Evolutionary conservation across 2,113 vertebrate species (phyloP).

Genomic region (Vidua macroura): DNA sequence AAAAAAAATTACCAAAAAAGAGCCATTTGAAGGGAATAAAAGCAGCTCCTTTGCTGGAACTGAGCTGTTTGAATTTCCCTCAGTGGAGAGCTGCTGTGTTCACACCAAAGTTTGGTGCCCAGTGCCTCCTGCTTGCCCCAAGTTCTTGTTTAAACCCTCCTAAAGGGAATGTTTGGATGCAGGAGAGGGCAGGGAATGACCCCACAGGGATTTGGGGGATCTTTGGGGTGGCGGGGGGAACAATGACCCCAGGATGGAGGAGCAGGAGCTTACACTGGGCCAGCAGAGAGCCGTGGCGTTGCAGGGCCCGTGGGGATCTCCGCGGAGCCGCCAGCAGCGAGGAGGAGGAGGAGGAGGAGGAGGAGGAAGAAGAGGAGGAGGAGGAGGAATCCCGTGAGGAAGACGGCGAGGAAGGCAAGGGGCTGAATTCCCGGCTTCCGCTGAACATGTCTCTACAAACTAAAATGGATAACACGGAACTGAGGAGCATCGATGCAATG

Average conservation of each 20-base stretch:
- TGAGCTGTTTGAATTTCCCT: neutral
- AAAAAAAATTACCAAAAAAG: neutral
- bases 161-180: neutral
- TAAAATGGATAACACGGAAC: slow-evolving; percentile 80
- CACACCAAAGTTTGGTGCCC: neutral
- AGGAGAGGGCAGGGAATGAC: neutral
- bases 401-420: slow-evolving; percentile 31
- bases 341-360: neutral
- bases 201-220: rapidly evolving
- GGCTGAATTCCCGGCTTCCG: slow-evolving; percentile 31
- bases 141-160: neutral
- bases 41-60: neutral
- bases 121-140: rapidly evolving
- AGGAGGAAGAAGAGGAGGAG: neutral
- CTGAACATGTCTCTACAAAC: slow-evolving; percentile 80
- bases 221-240: rapidly evolving
- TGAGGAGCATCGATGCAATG: slow-evolving; percentile 86
- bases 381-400: slow-evolving; percentile 33
- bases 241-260: rapidly evolving
- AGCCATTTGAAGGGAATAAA: neutral
- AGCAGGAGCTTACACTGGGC: slow-evolving; percentile 63
- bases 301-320: slow-evolving; percentile 64
- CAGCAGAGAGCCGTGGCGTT: slow-evolving; percentile 58
- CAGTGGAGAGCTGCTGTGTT: rapidly evolving
- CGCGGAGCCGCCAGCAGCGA: neutral